Evolutionary conservation across 2,888 invertebrate genomes (phyloP).

Genomic region (Phortica okadai): DNA sequence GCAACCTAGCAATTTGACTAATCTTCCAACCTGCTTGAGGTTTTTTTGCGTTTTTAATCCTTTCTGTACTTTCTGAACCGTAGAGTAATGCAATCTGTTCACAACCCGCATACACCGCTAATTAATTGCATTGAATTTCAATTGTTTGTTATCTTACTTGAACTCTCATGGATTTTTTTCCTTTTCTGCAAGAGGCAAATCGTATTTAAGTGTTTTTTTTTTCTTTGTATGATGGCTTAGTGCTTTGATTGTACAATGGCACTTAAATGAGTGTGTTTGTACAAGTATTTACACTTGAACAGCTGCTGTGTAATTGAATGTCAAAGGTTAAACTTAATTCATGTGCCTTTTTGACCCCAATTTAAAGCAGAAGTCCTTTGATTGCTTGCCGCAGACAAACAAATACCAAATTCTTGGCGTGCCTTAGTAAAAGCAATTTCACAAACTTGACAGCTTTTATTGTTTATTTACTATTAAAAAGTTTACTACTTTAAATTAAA

Average conservation of each 20-base stretch:
- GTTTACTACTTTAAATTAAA: not conserved
- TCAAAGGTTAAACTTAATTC: slow-evolving; percentile 21
- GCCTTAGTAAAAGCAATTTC: not conserved
- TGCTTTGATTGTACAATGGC: too few relatives aligned
- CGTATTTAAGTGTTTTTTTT: too few relatives aligned
- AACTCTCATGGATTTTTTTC: not conserved
- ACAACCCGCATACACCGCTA: not conserved
- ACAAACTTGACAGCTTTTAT: too few relatives aligned
- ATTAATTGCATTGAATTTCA: not conserved
- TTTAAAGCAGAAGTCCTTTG: not conserved
- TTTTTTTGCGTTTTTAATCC: too few relatives aligned
- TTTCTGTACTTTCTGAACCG: too few relatives aligned
- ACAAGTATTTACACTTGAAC: not conserved
- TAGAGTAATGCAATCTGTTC: not conserved
- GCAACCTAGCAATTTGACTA: too few relatives aligned
- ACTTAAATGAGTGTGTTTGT: too few relatives aligned
- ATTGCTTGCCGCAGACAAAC: too few relatives aligned
- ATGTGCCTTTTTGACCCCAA: slow-evolving; percentile 7
- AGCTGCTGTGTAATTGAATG: slow-evolving; percentile 12
- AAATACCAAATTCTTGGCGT: not conserved
- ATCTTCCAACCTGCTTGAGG: too few relatives aligned
- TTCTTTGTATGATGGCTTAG: too few relatives aligned
- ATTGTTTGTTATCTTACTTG: not conserved
- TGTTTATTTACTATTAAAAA: too few relatives aligned
- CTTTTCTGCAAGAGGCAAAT: not conserved